Base-by-base conservation (phyloP, 2,888 invertebrate genomes). In the Sarcophaga rosellei region DNA sequence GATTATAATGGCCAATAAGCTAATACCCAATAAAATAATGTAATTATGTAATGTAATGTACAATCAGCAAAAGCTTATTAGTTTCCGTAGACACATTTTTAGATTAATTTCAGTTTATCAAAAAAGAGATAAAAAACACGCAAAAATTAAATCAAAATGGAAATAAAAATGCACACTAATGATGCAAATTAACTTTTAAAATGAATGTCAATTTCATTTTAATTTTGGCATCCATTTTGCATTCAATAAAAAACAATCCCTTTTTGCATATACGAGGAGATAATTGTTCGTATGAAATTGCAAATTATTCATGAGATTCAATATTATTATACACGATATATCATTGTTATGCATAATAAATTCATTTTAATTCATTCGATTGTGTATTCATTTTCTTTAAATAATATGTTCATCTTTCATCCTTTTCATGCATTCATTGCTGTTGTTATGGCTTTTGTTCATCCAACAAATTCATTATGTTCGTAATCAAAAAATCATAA, bases 291-390 rank as follows among this genome's bases (percentile, higher is more conserved):
- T 2, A 59, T 68, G 23, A 47, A 53, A 53, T 69, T 69, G 21
- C 21, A 75, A 75, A 70, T 63, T 70, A 74, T 81, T 77, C 65
- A 86, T 81, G 63, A 77, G 74, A 74, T 83, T 86, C 80, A 77
- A 83, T 83, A 85, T 75, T 72, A 53, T 76, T 35, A 10, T 35
- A 35, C 35, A 10, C 35, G 35, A 35, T 35, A 10, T 73, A 82
- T 77, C 68, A 74, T 83, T 44, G 57, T 80, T 81, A 69, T 86
- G 84, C 81, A 81, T 73, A 81, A 77, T 81, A 74, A 81, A 77
- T 81, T 77, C 62, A 35, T 35, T 76, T 75, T 11, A 74, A 74
- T 75, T 21, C 35, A 35, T 35, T 35, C 35, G 35, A 35, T 70
- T 74, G 15, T 74, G 63, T 79, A 73, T 77, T 61, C 44, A 35